Conservation (phyloP, 2,113 vertebrate species). For the Deroptyus accipitrinus region DNA sequence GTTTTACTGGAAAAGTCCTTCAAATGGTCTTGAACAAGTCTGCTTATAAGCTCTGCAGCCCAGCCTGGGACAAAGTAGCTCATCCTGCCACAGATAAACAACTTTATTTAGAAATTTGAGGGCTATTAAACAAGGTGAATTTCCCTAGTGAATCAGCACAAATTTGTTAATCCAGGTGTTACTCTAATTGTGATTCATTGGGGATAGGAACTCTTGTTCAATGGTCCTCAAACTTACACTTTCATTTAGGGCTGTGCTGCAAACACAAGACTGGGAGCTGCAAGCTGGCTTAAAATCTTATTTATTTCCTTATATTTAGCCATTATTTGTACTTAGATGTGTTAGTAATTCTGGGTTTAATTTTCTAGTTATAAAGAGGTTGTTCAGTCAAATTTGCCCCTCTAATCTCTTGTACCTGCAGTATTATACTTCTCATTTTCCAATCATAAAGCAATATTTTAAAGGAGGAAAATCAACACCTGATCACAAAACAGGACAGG, state of each 20-base stretch:
- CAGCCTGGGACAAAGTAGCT: conserved; percentile 33
- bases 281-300: background rate
- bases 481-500: background rate
- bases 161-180: conserved; percentile 72
- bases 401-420: background rate
- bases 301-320: background rate
- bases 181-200: conserved; percentile 69
- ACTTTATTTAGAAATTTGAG: conserved; percentile 66
- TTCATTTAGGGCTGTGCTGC: background rate
- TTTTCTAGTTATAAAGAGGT: background rate
- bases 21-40: conserved; percentile 52
- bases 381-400: background rate
- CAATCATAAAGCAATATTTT: background rate
- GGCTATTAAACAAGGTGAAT: conserved; percentile 67
- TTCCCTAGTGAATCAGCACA: conserved; percentile 58
- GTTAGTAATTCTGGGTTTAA: background rate
- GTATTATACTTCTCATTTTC: background rate
- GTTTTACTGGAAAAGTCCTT: conserved; percentile 49
- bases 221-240: conserved; percentile 58
- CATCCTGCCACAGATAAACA: conserved; percentile 64
- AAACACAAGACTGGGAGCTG: background rate
- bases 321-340: background rate
- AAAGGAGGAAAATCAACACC: background rate
- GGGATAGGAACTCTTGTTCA: conserved; percentile 54
- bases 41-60: conserved; percentile 1